Evolutionary conservation across 1,140 invertebrate species (phyloP), one percentile per base, ranked within the genome.

Genomic region (Drosophila kepulauana): DNA sequence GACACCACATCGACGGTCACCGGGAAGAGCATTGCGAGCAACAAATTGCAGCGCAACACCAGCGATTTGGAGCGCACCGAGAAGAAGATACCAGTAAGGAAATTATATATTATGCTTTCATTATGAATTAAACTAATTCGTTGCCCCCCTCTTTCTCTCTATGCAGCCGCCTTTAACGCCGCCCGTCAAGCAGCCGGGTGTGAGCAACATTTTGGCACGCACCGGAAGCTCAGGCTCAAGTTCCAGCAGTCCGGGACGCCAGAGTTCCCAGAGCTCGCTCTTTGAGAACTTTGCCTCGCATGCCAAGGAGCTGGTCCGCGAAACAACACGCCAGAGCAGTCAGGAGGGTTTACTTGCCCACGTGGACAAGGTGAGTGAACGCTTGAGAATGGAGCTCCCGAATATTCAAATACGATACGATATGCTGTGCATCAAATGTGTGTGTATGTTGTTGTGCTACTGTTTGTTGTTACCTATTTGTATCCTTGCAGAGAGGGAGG

Each of bases 281-380:
- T 95, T 98, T 62, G 97, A 98, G 92, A 96, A 97, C 78, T 96
- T 98, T 75, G 96, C 97, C 1, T 95, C 94, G 0, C 97, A 98
- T 79, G 97, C 97, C 1, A 98, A 98, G 91, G 97, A 97, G 80
- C 91, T 98, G 57, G 96, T 98, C 2, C 94, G 95, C 48, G 97
- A 98, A 89, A 97, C 96, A 0, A 97, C 96, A 0, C 94, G 97
- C 5, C 97, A 98, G 92, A 96, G 96, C 82, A 97, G 97, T 82
- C 97, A 98, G 92, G 97, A 98, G 87, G 97, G 97, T 13, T 79
- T 98, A 1, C 92, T 98, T n/a, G 97, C 97, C 8, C 97, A 98
- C 65, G 97, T 98, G 94, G 97, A 98, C 79, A 98, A 98, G 94
- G 96, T 97, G 38, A 72, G 84, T 69, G 11, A 13, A 25, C 20